A percentile compares a stretch with the other conserved stretches of the same genome.
Evolutionary conservation across 2,888 invertebrate species (phyloP).

Genomic region (Macrosoma leucophasiata): DNA sequence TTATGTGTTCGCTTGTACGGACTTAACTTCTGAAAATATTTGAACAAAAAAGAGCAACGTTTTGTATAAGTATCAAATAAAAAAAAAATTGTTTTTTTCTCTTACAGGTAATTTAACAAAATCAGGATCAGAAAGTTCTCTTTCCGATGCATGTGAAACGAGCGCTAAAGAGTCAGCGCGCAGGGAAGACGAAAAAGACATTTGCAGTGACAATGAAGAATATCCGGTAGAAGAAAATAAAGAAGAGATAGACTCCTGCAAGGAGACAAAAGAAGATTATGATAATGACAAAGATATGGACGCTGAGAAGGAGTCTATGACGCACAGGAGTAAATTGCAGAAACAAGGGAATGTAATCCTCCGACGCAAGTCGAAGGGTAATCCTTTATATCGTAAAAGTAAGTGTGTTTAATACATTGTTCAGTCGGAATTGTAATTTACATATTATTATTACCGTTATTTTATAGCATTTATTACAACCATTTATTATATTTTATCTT

Average conservation of each 20-base stretch:
- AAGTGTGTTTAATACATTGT: constrained; percentile 44
- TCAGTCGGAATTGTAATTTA: constrained; percentile 1
- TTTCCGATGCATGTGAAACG: constrained; percentile 83
- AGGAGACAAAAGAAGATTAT: constrained; percentile 49
- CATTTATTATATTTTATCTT: no score
- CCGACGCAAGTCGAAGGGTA: constrained; percentile 79
- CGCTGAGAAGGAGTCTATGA: constrained; percentile 29
- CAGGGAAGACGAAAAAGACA: constrained; percentile 82
- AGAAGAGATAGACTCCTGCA: constrained; percentile 46
- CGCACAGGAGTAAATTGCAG: constrained; percentile 46
- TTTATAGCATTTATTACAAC: no score
- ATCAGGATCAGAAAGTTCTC: constrained; percentile 92
- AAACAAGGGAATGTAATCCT: constrained; percentile 74
- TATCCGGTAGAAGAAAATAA: constrained; percentile 27
- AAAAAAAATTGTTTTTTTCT: background rate
- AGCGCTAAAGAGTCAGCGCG: constrained; percentile 83
- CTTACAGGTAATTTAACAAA: constrained; percentile 75
- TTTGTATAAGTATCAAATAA: background rate
- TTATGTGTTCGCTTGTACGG: no score
- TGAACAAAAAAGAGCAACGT: background rate
- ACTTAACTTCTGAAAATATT: background rate
- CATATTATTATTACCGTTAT: no score
- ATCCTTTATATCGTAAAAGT: constrained; percentile 81
- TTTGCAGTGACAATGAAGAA: constrained; percentile 81
- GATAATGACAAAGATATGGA: constrained; percentile 54